These are phyloP conservation scores for Trichomalopsis sarcophagae DNA, from an alignment of 1,140 invertebrate genomes.

Conservation along the genomic window DNA sequence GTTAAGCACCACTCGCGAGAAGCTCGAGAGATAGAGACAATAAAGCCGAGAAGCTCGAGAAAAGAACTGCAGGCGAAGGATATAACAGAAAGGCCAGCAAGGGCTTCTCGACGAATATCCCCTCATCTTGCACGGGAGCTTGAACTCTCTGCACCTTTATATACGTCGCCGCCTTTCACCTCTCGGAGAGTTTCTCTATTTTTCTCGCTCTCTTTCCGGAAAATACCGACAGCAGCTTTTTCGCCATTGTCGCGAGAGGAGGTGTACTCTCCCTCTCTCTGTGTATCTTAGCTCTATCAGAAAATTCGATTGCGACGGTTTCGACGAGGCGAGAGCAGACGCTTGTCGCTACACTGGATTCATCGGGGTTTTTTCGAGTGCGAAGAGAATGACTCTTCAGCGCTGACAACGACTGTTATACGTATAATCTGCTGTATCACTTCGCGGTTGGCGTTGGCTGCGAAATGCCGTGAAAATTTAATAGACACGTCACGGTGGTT, in stretches of 20 bases:
- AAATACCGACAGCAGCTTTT: neutral
- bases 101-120: conserved; percentile 8
- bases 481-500: conserved; percentile 6
- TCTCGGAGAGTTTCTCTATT: neutral
- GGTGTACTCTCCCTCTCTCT: neutral
- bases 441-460: neutral
- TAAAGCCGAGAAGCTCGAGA: neutral
- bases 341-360: neutral
- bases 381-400: no score
- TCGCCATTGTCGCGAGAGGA: neutral
- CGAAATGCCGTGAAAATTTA: conserved; percentile 41
- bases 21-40: neutral
- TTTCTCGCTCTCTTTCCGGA: neutral
- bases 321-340: neutral
- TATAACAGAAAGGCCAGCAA: neutral
- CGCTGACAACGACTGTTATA: neutral
- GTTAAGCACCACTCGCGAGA: neutral
- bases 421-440: neutral
- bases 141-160: neutral
- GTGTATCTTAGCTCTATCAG: neutral
- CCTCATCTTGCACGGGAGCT: neutral
- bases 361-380: neutral
- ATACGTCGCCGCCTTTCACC: neutral
- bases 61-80: neutral
- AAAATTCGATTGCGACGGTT: neutral